Evolutionary conservation across 2,888 invertebrate species (phyloP), one percentile per base, ranked within the genome.

Genomic region (Pterostichus niger): DNA sequence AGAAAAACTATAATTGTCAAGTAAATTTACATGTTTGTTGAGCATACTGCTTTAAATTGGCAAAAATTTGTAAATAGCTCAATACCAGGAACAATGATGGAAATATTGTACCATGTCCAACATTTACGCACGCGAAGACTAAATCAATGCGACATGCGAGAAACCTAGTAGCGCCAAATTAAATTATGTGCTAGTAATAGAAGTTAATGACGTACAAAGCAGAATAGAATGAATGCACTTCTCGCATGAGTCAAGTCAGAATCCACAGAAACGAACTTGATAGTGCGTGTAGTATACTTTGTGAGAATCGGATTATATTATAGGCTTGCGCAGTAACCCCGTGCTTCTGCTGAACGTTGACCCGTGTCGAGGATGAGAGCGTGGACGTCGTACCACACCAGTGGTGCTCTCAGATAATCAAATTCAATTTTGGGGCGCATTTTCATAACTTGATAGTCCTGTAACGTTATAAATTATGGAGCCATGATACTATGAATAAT

Each of bases 1-100:
- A 68, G 44, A 44, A 61, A 61, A 33, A 31, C 44, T 71, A 44
- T 71, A 71, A 44, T 71, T 71, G 46, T 71, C 68, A 71, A 13
- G 13, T 44, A 71, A 44, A 71, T 71, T 44, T 71, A 44, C 68
- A 71, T 71, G 46, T 71, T 44, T 71, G 10, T 71, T 17, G 17
- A 44, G 44, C 44, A 15, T 44, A 44, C 13, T 13, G 40, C 15
- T 44, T 6, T 40, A 35, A 40, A 44, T 40, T 44, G 44, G 40
- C 40, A 33, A 61, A 61, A 61, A 17, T 56, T 17, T 56, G 56
- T 17, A 56, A 56, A 56, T 56, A 56, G 13, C 17, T 3, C 2
- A 56, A 56, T 56, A 56, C 56, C 33, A 13, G 13, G 33, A 61
- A 61, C 56, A 61, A 31, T 31, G 31, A 33, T 7, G 40, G 44